Evolutionary conservation across 1,140 invertebrate genomes (phyloP).

Genomic region (Drosophila ironensis): DNA sequence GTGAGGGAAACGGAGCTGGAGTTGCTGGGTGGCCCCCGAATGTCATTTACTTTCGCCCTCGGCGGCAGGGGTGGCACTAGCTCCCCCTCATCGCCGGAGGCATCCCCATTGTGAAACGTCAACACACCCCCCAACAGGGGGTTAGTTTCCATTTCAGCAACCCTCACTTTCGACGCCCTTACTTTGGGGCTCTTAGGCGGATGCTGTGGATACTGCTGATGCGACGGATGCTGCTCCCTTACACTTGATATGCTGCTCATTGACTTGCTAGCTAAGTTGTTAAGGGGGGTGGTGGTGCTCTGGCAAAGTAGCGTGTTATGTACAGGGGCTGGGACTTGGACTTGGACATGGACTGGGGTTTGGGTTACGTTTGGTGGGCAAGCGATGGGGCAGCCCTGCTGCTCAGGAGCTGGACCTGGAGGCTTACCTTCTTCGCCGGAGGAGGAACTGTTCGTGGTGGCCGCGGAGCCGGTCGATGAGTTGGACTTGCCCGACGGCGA

Average conservation of each 20-base stretch:
- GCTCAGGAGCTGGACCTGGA: too few species aligned
- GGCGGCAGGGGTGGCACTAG: constrained; percentile 54
- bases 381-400: constrained; percentile 23
- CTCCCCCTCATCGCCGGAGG: constrained; percentile 2
- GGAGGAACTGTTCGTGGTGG: constrained; percentile 60
- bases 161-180: constrained; percentile 54
- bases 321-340: constrained; percentile 38
- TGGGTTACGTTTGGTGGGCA: constrained; percentile 1
- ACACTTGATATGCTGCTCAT: constrained; percentile 72
- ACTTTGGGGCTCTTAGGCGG: constrained; percentile 29
- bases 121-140: constrained; percentile 21
- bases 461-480: constrained; percentile 76
- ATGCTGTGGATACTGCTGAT: not conserved
- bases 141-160: constrained; percentile 50
- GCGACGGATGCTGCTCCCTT: constrained; percentile 34
- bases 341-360: not conserved
- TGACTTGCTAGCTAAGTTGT: constrained; percentile 56
- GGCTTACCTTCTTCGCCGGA: constrained; percentile 80
- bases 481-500: constrained; percentile 77
- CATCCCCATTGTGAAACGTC: not conserved
- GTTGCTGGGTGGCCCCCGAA: constrained; percentile 2
- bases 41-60: constrained; percentile 66
- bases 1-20: constrained; percentile 11
- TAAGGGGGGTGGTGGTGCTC: constrained; percentile 38
- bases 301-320: constrained; percentile 62